Conservation (phyloP, 2,888 invertebrate species). For the Aricia artaxerxes region DNA sequence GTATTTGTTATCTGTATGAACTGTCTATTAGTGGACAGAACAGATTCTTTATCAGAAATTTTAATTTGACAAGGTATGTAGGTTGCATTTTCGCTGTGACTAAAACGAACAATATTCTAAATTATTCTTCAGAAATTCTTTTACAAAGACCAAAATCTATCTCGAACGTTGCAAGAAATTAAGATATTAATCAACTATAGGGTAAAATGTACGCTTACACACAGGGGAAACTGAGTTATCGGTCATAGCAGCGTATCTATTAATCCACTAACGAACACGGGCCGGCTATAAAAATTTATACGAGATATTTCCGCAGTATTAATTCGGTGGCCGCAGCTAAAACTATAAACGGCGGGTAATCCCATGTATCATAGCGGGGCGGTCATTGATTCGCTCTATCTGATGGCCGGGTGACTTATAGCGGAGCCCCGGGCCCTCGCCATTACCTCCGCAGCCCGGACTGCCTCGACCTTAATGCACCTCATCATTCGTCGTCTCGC, state of each 20-base stretch:
- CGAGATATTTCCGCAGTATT: conserved; percentile 69
- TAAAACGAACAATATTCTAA: background rate
- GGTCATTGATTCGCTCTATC: conserved; percentile 78
- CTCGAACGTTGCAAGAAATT: background rate
- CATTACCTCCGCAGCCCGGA: conserved; percentile 56
- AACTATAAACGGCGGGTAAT: conserved; percentile 75
- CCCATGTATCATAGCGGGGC: conserved; percentile 75
- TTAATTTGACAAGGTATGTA: background rate
- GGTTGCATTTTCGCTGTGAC: background rate
- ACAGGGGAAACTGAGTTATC: conserved; percentile 4
- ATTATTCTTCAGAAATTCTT: background rate
- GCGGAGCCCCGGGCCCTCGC: conserved; percentile 59
- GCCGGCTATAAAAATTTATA: conserved; percentile 60
- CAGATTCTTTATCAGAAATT: background rate
- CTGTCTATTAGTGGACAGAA: background rate
- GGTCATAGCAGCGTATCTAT: conserved; percentile 34
- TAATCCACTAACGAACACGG: conserved; percentile 43
- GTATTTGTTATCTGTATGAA: conserved; percentile 4
- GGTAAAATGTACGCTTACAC: background rate
- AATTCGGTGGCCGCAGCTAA: conserved; percentile 66
- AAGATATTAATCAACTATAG: conserved; percentile 3
- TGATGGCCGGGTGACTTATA: conserved; percentile 71
- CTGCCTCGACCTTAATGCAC: conserved; percentile 51
- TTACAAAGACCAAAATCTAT: background rate
- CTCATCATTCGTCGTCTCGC: conserved; percentile 64